Base-by-base conservation (phyloP, 2,797 vertebrate genomes). In the Staurois parvus region DNA sequence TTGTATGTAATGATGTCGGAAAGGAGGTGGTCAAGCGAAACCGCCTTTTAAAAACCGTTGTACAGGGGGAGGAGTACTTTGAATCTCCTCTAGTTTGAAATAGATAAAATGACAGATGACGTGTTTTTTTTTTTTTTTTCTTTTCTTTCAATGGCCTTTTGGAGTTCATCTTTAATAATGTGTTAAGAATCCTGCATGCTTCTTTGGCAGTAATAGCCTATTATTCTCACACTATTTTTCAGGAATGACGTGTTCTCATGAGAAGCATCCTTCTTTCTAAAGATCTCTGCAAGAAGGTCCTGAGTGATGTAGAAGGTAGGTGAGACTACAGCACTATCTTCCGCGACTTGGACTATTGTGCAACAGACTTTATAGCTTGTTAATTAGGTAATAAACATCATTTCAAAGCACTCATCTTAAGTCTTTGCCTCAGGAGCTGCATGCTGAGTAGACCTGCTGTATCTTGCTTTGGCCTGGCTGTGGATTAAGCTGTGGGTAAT, bases 291-390 rank as follows among this genome's bases (percentile, higher is more conserved):
- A 1, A 26, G 56, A 52, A 6, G 13, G 12, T 37, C 70, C 10
- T 81, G 8, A 42, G 77, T 56, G 5, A 85, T 85, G 79, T 81
- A 29, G 75, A 66, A 28, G 72, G 84, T 85, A 70, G 28, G 76
- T 32, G 32, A 56, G 11, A 62, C 37, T 64, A 64, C 10, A 21
- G 21, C 1, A 29, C 8, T 21, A 8, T 59, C 52, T 24, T 59
- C 21, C 1, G 21, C 8, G 21, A 24, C 9, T 24, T 59, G 21
- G n/a, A 59, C 11, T 7, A 15, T 52, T 52, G 19, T 17, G 48
- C 21, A 24, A 52, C 17, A 48, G 13, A 48, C 15, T 59, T 59
- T 24, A 59, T 24, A 24, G 21, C 19, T 24, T 24, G 21, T 21
- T 59, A 59, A 56, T 56, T 19, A 56, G 17, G 19, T 13, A 56